phyloP scores from a whole-genome alignment of 2,888 invertebrate species.

The Hermaeophaga mercurialis region DNA sequence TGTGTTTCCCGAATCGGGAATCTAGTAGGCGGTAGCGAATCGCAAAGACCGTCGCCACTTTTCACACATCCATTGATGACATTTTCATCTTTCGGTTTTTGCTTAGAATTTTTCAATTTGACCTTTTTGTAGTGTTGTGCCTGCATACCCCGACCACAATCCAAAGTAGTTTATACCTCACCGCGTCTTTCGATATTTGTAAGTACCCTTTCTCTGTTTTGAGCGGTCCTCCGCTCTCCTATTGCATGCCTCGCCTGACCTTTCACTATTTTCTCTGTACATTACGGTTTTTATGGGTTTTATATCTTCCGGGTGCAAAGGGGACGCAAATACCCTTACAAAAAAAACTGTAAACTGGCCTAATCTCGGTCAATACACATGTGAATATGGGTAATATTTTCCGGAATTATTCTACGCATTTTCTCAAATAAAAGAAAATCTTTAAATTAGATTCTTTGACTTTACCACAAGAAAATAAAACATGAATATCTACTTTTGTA shows the following conservation, averaged over 20 bases:
- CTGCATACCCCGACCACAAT: constrained; percentile 21
- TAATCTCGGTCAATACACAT: constrained; percentile 4
- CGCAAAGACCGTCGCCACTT: constrained; percentile 22
- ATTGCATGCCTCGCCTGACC: constrained; percentile 21
- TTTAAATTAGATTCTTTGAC: no score
- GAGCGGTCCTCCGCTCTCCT: constrained; percentile 8
- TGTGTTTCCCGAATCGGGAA: constrained; percentile 48
- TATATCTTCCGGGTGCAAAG: constrained; percentile 1
- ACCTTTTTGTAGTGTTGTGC: constrained; percentile 30
- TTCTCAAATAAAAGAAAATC: background rate
- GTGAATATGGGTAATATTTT: background rate
- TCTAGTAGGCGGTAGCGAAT: constrained; percentile 50
- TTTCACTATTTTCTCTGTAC: constrained; percentile 21
- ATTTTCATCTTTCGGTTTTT: constrained; percentile 34
- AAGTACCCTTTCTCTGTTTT: constrained; percentile 29
- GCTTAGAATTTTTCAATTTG: constrained; percentile 27
- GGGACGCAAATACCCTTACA: background rate
- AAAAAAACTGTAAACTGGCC: background rate
- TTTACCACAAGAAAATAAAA: no score
- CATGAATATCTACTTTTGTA: no score
- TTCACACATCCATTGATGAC: constrained; percentile 22
- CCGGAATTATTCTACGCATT: background rate
- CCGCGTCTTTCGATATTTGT: constrained; percentile 30
- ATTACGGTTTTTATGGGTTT: constrained; percentile 17
- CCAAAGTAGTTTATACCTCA: constrained; percentile 24